Evolutionary conservation across 2,113 vertebrate genomes (phyloP), one percentile per base, ranked within the genome.

Genomic region (Nansenia antarctica): DNA sequence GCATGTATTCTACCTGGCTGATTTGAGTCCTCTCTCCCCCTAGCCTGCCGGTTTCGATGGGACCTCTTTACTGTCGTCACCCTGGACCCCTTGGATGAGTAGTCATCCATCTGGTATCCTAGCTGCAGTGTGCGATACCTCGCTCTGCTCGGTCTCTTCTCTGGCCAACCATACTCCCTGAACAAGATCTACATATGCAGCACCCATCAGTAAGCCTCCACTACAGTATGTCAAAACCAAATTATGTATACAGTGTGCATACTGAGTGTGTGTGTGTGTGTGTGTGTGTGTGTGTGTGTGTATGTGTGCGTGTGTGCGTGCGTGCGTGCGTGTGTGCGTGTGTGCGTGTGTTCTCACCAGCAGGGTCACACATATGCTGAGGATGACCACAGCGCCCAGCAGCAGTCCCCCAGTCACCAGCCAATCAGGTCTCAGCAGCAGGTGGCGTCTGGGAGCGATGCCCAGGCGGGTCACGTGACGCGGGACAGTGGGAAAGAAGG

Each of bases 341-440:
- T 22, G 24, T 6, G 49, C 20, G 18, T 12, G 18, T 35, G 31
- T 32, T 24, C 90, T 94, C 62, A 98, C 95, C 72, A 92, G 77
- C 31, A 93, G 11, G 0, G 85, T 66, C 32, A 94, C 79, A 65
- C 91, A 92, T 57, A 89, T 49, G 12, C 92, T 77, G 8, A 95
- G 83, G 76, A 94, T 62, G 34, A 90, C 29, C 12, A 92, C 71
- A 1, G 95, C 90, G 15, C 92, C 91, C 0, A 80, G 70, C 1
- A 80, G 67, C 5, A 90, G 72, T 30, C 90, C 95, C 12, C 88
- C 72, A 0, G 95, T 83, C 6, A 86, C 88, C 49, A 87, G 62
- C 95, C 96, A 94, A 45, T 95, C 91, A 0, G 94, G 89, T 12
- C 83, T 87, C 72, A 95, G 90, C 0, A 77, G 74, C 34, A 95